Base-by-base conservation (phyloP, 1,140 invertebrate species). In the Zaprionus nigranus region DNA sequence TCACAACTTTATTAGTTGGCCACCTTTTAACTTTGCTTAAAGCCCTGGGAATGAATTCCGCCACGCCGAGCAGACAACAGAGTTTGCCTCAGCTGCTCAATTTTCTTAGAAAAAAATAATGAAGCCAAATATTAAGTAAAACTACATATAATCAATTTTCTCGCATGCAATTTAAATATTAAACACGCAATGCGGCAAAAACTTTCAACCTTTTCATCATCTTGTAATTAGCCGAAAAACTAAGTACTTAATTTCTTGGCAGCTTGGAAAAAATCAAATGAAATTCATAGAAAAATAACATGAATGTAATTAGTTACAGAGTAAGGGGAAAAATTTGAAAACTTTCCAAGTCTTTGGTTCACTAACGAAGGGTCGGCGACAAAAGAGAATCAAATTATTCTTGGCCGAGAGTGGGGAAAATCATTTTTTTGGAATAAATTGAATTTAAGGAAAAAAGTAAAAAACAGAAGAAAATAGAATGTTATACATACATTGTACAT, bases 131-230 rank as follows among this genome's bases (percentile, higher is more conserved):
- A 26, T 34, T 40, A 61, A 36, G 34, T 40, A 61, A 36, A 63
- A 87, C 64, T 79, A n/a, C n/a, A n/a, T n/a, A 67, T 88, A 86
- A 86, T 86, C 83, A 86, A 86, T 86, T 86, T 86, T 66, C 74
- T 30, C 53, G 51, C 49, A 54, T 71, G 68, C 53, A 64, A 66
- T 78, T 88, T 88, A 87, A 88, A 88, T 86, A 80, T 88, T 83
- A 66, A 71, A 87, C 72, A 61, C 76, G 20, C 66, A 62, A 67
- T 64, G 53, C 43, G 67, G 56, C 43, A 38, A 17, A 43, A 51
- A 66, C 69, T 66, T 26, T 51, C 38, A 13, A 67, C n/a, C 40
- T 70, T 57, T 43, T n/a, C 15, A 53, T 53, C 34, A 43, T 61
- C 43, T 79, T 64, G 71, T 74, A 86, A 88, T 86, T 83, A 83